A percentile compares a stretch with the other conserved stretches of the same genome.
Conservation (phyloP, 2,113 vertebrate species). For the Steatornis caripensis region DNA sequence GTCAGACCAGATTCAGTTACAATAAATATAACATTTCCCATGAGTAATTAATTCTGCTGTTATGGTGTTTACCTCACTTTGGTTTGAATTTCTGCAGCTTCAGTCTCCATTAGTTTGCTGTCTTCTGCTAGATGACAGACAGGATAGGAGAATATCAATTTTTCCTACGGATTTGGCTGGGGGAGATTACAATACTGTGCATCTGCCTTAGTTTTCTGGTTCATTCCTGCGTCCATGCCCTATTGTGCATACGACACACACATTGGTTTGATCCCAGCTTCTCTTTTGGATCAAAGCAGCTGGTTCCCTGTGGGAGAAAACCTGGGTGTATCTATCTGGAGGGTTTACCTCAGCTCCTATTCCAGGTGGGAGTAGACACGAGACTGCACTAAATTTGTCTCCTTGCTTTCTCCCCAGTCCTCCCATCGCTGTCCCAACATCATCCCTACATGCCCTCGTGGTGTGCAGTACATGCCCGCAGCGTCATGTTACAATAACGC, state of each 20-base stretch:
- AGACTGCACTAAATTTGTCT: background rate
- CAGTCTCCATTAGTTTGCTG: background rate
- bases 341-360: background rate
- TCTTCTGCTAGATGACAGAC: background rate
- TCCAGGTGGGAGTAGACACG: background rate
- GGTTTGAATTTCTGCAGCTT: slow-evolving; percentile 4
- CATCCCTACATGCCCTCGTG: background rate
- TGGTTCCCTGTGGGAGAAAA: background rate
- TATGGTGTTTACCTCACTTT: background rate
- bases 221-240: background rate
- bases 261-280: accelerated
- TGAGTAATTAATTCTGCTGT: background rate
- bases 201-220: background rate
- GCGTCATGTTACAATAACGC: slow-evolving; percentile 10
- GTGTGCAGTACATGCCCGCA: background rate
- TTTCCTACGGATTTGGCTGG: background rate
- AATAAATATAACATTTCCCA: background rate
- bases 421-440: background rate
- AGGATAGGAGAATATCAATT: background rate
- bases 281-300: background rate
- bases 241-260: background rate
- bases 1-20: background rate
- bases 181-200: background rate
- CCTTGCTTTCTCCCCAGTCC: background rate
- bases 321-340: background rate